Evolutionary conservation across 2,113 vertebrate genomes (phyloP).

Genomic region (Hemibagrus wyckioides): DNA sequence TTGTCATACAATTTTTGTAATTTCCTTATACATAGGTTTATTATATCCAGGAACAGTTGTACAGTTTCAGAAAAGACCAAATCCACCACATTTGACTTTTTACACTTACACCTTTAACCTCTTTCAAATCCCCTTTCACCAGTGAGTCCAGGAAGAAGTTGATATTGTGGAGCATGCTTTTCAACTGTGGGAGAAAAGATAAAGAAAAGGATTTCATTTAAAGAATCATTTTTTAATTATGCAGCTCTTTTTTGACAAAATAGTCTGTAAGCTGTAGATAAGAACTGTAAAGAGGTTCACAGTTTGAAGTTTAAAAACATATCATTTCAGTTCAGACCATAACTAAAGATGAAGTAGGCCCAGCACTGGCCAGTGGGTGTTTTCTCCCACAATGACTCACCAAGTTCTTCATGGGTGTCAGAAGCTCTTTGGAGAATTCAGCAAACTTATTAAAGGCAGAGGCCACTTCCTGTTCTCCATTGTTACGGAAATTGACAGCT

Average conservation of each 20-base stretch:
- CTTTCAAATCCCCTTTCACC: constrained; percentile 74
- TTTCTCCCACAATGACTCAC: constrained; percentile 53
- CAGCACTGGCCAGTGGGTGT: background rate
- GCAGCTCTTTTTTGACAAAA: background rate
- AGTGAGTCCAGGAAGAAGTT: constrained; percentile 72
- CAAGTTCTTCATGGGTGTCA: constrained; percentile 70
- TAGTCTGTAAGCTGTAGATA: background rate
- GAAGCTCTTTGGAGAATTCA: constrained; percentile 69
- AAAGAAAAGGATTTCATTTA: constrained; percentile 13
- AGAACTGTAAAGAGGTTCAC: background rate
- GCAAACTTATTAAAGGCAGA: constrained; percentile 68
- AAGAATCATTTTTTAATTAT: background rate
- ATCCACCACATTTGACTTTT: background rate
- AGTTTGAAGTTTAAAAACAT: background rate
- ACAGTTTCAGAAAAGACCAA: constrained; percentile 6
- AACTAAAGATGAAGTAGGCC: constrained; percentile 17
- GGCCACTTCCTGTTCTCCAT: constrained; percentile 67
- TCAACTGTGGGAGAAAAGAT: constrained; percentile 61
- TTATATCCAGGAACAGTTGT: background rate
- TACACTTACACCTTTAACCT: constrained; percentile 73
- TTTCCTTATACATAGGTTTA: background rate
- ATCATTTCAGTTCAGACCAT: constrained; percentile 15
- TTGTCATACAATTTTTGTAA: no score
- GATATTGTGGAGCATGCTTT: constrained; percentile 75
- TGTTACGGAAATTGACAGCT: constrained; percentile 67